Percentiles rank a stretch among this genome's conserved stretches.
Evolutionary conservation across 2,888 invertebrate species (phyloP).

Genomic region (Pegoplata infirma): DNA sequence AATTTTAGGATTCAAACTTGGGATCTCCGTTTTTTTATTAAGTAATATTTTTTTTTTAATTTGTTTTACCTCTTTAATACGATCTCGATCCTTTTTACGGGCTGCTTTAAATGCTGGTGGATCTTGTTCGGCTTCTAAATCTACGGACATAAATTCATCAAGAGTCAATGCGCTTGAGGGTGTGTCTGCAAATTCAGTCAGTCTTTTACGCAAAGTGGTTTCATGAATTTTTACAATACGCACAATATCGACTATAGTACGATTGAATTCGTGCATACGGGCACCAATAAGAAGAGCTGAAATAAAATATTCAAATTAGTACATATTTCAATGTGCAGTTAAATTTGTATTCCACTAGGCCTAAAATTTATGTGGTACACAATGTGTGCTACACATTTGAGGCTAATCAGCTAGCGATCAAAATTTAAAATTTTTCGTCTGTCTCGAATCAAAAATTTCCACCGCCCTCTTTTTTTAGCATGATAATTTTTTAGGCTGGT

Average conservation of each 20-base stretch:
- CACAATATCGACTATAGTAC: conserved; percentile 92
- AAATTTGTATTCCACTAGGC: too few relatives aligned
- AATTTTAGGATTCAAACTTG: too few relatives aligned
- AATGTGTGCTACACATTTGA: too few relatives aligned
- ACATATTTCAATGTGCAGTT: too few relatives aligned
- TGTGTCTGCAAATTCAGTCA: conserved; percentile 97
- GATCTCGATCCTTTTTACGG: conserved; percentile 91
- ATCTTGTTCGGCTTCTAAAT: conserved; percentile 97
- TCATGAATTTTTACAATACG: conserved; percentile 97
- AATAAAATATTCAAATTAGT: too few relatives aligned
- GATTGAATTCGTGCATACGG: conserved; percentile 93
- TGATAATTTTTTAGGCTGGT: too few relatives aligned
- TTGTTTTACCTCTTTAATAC: conserved; percentile 85
- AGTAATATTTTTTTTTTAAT: background rate
- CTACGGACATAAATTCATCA: conserved; percentile 98
- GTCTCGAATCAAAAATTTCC: too few relatives aligned
- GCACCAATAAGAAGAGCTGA: conserved; percentile 95
- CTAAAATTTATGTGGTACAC: too few relatives aligned
- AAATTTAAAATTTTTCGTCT: too few relatives aligned
- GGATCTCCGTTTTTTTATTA: too few relatives aligned
- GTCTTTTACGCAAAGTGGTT: conserved; percentile 91
- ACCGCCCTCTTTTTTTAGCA: too few relatives aligned
- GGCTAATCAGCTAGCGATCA: too few relatives aligned
- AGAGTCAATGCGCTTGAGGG: conserved; percentile 96
- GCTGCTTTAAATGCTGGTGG: conserved; percentile 95